Evolutionary conservation across 2,888 invertebrate species (phyloP).

Genomic region (Steinernema scapterisci): DNA sequence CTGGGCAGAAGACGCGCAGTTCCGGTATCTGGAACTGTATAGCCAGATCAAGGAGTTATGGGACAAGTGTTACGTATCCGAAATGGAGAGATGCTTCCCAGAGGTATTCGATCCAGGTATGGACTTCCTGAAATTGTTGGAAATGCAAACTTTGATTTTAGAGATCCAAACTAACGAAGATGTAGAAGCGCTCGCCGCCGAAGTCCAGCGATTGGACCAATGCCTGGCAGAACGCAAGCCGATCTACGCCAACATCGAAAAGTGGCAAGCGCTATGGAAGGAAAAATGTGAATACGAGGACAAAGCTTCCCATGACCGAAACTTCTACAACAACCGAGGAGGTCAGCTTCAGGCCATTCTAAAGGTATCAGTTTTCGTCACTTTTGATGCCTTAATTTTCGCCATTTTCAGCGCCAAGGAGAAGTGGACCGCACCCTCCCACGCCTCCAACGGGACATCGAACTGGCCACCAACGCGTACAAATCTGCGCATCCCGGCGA

Average conservation of each 20-base stretch:
- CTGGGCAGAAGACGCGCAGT: conserved; percentile 26
- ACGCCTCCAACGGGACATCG: conserved; percentile 3
- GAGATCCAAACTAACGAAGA: conserved; percentile 18
- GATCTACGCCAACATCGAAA: background rate
- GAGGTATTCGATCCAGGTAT: conserved; percentile 15
- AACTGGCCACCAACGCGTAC: background rate
- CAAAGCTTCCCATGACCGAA: background rate
- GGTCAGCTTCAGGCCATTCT: conserved; percentile 10
- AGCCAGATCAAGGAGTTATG: conserved; percentile 11
- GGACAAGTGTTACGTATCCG: conserved; percentile 20
- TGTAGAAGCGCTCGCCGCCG: background rate
- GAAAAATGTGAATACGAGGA: conserved; percentile 19
- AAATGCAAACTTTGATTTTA: background rate
- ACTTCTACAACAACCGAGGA: conserved; percentile 23
- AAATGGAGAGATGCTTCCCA: conserved; percentile 14
- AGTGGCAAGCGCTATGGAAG: background rate
- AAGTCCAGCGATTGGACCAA: background rate
- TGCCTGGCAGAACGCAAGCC: background rate
- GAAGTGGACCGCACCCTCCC: conserved; percentile 3
- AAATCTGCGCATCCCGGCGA: background rate
- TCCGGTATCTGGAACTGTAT: conserved; percentile 12
- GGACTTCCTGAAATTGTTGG: background rate
- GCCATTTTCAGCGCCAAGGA: background rate
- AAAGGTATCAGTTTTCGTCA: background rate
- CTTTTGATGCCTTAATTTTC: background rate